phyloP scores from a whole-genome alignment of 1,140 invertebrate genomes.

The Ctenoplectra terminalis region DNA sequence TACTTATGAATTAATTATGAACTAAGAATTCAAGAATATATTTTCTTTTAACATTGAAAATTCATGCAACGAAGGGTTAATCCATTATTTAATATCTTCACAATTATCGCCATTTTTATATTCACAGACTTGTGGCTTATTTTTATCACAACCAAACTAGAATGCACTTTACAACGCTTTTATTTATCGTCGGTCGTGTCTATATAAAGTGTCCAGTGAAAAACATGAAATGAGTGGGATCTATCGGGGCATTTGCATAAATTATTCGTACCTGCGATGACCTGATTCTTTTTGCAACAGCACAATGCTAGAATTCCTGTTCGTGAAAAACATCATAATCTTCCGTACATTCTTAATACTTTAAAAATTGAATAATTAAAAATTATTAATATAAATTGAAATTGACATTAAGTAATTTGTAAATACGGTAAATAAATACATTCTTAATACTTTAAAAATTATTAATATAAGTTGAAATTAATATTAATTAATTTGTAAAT shows the following conservation, averaged over 20 bases:
- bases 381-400: too few relatives aligned
- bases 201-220: constrained; percentile 36
- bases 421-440: too few relatives aligned
- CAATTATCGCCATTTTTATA: constrained; percentile 37
- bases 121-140: constrained; percentile 25
- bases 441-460: too few relatives aligned
- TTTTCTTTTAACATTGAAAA: too few relatives aligned
- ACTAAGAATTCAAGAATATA: too few relatives aligned
- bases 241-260: constrained; percentile 21
- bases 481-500: too few relatives aligned
- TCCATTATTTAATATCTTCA: constrained; percentile 9
- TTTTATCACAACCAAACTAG: constrained; percentile 29
- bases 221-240: constrained; percentile 25
- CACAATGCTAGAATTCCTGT: background rate
- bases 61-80: too few relatives aligned
- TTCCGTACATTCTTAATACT: background rate
- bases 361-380: too few relatives aligned
- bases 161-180: constrained; percentile 31
- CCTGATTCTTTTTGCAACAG: constrained; percentile 4
- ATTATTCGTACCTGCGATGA: constrained; percentile 27
- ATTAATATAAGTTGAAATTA: too few relatives aligned
- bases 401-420: too few relatives aligned
- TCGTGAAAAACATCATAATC: background rate
- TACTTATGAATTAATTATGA: too few relatives aligned
- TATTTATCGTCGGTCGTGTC: constrained; percentile 25